phyloP scores from a whole-genome alignment of 2,113 vertebrate genomes.

The Thinocorus orbignyianus region DNA sequence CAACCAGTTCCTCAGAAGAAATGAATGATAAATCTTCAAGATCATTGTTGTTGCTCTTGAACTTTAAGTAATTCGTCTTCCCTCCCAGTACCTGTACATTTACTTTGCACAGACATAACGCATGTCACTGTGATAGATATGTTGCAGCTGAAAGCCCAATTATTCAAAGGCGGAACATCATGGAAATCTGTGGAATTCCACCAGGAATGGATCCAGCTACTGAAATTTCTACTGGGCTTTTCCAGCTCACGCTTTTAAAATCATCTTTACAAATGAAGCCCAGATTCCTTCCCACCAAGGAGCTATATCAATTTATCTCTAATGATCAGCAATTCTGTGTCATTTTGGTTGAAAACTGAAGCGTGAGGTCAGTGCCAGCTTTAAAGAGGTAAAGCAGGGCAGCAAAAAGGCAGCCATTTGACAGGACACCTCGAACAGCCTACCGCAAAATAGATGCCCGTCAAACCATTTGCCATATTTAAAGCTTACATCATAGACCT shows the following conservation, averaged over 20 bases:
- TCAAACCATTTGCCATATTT: not conserved
- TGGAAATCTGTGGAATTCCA: not conserved
- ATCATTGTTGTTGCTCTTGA: not conserved
- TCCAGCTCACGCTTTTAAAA: not conserved
- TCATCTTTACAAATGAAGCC: not conserved
- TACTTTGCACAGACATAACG: not conserved
- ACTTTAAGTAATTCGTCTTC: not conserved
- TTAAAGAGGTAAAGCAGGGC: not conserved
- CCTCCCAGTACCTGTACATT: not conserved
- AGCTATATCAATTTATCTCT: not conserved
- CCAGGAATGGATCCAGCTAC: not conserved
- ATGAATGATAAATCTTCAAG: not conserved
- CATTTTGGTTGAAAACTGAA: not conserved
- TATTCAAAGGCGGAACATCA: not conserved
- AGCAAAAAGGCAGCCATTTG: not conserved
- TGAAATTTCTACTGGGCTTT: not conserved
- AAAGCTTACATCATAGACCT: not conserved
- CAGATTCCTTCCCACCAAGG: not conserved
- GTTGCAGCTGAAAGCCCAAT: not conserved
- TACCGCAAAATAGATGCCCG: not conserved
- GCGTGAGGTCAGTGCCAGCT: not conserved
- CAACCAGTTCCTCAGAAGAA: not conserved
- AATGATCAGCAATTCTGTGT: not conserved
- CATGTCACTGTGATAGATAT: rapidly evolving
- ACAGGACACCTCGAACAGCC: not conserved